Evolutionary conservation across 1,140 invertebrate genomes (phyloP).

Genomic region (Coboldia fuscipes): DNA sequence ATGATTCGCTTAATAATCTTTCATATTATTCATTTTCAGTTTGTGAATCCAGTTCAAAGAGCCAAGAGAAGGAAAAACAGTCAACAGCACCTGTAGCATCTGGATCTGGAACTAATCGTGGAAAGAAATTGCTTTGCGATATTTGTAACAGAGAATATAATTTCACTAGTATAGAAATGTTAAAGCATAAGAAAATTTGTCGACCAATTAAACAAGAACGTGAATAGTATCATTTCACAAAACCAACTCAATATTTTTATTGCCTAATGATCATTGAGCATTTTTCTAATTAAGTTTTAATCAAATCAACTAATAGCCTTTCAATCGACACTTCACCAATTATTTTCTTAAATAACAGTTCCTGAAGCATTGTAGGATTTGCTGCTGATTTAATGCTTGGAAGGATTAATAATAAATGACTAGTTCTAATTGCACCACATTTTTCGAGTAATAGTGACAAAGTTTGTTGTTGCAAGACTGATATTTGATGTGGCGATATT

Average conservation of each 20-base stretch:
- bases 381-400: conserved; percentile 32
- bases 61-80: conserved; percentile 13
- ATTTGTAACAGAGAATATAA: conserved; percentile 44
- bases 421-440: conserved; percentile 38
- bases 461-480: conserved; percentile 55
- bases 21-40: conserved; percentile 18
- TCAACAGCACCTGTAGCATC: conserved; percentile 11
- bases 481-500: conserved; percentile 34
- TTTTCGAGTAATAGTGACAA: conserved; percentile 50
- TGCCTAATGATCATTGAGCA: too few species aligned
- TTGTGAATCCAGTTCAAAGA: conserved; percentile 2
- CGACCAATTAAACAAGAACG: not conserved
- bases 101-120: conserved; percentile 32
- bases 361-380: conserved; percentile 26
- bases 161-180: conserved; percentile 50
- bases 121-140: conserved; percentile 45
- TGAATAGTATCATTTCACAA: too few species aligned
- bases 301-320: conserved; percentile 32
- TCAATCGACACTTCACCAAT: conserved; percentile 47
- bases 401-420: conserved; percentile 44
- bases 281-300: not conserved
- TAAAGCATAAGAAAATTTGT: conserved; percentile 47
- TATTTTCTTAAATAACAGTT: conserved; percentile 44
- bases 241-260: too few species aligned
- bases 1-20: not conserved